A percentile compares a stretch with the other conserved stretches of the same genome.
These are phyloP conservation scores for Suillia variegata DNA, from an alignment of 2,888 invertebrate species.

Conservation along the genomic window DNA sequence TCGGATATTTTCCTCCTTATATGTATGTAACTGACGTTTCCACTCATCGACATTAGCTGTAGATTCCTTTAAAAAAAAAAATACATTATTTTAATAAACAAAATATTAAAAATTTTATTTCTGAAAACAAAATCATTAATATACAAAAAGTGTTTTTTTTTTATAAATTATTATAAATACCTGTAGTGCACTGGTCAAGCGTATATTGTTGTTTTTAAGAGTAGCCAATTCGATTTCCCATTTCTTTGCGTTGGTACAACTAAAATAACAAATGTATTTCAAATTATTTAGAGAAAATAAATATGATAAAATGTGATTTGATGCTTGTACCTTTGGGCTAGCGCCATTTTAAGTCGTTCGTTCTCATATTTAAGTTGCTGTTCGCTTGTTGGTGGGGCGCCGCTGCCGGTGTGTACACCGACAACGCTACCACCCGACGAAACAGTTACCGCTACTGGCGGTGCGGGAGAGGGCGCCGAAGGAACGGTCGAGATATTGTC, in stretches of 20 bases:
- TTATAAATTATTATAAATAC: conserved; percentile 39
- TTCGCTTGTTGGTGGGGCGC: conserved; percentile 61
- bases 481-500: conserved; percentile 30
- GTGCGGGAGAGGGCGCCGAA: conserved; percentile 55
- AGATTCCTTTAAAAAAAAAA: conserved; percentile 65
- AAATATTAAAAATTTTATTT: not conserved
- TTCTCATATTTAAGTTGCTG: conserved; percentile 97
- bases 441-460: conserved; percentile 40
- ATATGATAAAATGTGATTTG: not conserved
- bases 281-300: too few relatives aligned
- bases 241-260: conserved; percentile 97
- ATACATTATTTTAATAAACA: too few relatives aligned
- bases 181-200: conserved; percentile 93
- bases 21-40: conserved; percentile 94
- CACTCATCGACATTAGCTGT: conserved; percentile 98
- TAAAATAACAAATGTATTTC: conserved; percentile 62
- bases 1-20: conserved; percentile 87
- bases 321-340: conserved; percentile 84
- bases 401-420: conserved; percentile 48
- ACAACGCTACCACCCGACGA: conserved; percentile 48
- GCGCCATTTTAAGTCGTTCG: conserved; percentile 90
- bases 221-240: conserved; percentile 98
- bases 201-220: conserved; percentile 92
- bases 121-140: not conserved
- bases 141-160: too few relatives aligned